These are phyloP conservation scores for Drosophila sproati DNA, from an alignment of 1,140 invertebrate genomes.

Conservation along the genomic window DNA sequence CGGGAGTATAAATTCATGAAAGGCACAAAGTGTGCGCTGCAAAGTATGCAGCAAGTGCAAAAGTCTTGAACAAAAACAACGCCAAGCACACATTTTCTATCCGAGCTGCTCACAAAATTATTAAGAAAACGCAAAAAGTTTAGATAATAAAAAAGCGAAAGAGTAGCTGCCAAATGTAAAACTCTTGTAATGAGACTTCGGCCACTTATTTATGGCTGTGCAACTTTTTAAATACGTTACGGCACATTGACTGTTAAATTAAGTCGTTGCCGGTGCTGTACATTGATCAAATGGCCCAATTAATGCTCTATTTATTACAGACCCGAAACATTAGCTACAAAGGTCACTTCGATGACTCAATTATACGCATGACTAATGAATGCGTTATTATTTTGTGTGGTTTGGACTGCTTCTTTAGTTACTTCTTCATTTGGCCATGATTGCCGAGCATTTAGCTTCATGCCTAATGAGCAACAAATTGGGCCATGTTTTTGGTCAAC, in stretches of 20 bases:
- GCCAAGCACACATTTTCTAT: constrained; percentile 29
- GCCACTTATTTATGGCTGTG: constrained; percentile 47
- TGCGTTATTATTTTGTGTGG: constrained; percentile 34
- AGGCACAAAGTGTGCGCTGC: constrained; percentile 65
- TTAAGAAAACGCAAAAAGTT: neutral
- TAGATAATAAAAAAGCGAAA: constrained; percentile 15
- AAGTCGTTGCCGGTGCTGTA: constrained; percentile 44
- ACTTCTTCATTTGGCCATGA: constrained; percentile 32
- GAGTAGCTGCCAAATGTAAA: constrained; percentile 65
- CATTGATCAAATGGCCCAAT: constrained; percentile 53
- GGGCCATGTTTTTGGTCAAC: constrained; percentile 44
- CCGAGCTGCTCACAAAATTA: constrained; percentile 34
- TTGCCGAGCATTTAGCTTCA: constrained; percentile 40
- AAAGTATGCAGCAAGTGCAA: constrained; percentile 53
- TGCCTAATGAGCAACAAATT: constrained; percentile 72
- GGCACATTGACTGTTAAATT: constrained; percentile 50
- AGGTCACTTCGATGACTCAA: constrained; percentile 65
- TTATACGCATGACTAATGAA: constrained; percentile 70
- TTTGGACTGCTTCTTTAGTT: constrained; percentile 3
- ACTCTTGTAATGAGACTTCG: constrained; percentile 60
- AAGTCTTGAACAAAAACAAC: constrained; percentile 19
- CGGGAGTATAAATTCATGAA: constrained; percentile 63
- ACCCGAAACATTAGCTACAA: constrained; percentile 31
- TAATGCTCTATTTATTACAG: constrained; percentile 64
- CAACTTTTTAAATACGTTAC: constrained; percentile 50